Conservation (phyloP, 35 echinoderm and acorn worm species). For the Strongylocentrotus purpuratus region DNA sequence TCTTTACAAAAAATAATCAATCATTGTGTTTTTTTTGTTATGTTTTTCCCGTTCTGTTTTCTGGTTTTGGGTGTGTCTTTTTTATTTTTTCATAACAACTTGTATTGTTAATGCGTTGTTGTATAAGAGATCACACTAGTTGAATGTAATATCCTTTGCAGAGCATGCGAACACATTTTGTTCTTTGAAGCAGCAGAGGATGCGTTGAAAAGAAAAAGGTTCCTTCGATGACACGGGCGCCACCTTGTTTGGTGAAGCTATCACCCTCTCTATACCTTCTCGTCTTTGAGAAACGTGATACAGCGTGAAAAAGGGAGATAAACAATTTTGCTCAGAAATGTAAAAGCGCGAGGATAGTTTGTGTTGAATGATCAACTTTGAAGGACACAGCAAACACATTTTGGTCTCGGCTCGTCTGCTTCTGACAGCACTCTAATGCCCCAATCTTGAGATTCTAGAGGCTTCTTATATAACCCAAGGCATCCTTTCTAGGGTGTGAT, state of each 20-base stretch:
- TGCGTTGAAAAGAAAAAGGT: background rate
- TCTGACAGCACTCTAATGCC: constrained; percentile 14
- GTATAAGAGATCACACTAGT: background rate
- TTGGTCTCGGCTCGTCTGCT: constrained; percentile 30
- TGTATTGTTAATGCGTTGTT: background rate
- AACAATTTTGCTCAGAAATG: background rate
- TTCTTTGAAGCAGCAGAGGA: background rate
- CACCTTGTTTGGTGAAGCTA: background rate
- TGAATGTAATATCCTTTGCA: background rate
- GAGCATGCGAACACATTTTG: background rate
- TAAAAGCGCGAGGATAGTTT: background rate
- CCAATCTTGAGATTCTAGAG: background rate
- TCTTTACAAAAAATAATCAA: too few species aligned
- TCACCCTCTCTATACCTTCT: background rate
- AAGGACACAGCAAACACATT: constrained; percentile 34
- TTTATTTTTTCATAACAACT: background rate
- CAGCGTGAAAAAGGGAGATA: background rate
- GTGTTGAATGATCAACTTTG: constrained; percentile 19
- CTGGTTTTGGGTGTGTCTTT: background rate
- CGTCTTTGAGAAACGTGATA: background rate
- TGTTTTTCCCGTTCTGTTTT: too few species aligned
- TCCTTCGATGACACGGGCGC: background rate
- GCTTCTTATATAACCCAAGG: background rate
- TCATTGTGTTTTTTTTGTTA: too few species aligned
- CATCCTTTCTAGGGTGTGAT: background rate